Evolutionary conservation across 2,797 vertebrate species (phyloP), one percentile per base, ranked within the genome.

Genomic region (Novumbra hubbsi): DNA sequence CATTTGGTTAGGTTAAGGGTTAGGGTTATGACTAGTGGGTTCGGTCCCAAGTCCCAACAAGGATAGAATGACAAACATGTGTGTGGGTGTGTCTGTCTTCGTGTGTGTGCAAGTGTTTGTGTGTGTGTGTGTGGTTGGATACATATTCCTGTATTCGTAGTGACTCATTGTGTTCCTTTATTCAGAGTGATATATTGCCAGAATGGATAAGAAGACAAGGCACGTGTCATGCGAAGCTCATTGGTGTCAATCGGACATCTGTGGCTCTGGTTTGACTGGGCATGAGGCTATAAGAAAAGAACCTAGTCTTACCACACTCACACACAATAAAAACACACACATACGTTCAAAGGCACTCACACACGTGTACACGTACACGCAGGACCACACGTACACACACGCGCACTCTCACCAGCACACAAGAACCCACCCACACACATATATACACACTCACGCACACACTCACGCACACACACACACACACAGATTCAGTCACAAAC

Each of bases 331-430:
- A 3, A 3, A 68, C 76, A 74, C 45, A 38, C 70, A 57, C 70
- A 45, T 70, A 62, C 32, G n/a, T 68, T 38, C 34, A 66, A 45
- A 68, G 55, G 49, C 45, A 69, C 70, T 69, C 50, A 52, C 28
- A n/a, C 28, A 14, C 14, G 9, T 21, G 11, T 9, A 24, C 68
- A 8, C 30, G 45, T 0, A 32, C 16, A 57, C 74, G 72, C 32
- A 17, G 52, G 72, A 71, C 62, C 76, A 64, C 74, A 73, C 67
- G 75, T 80, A 74, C 55, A 70, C 76, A 77, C 75, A 68, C 70
- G 57, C 50, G 57, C 74, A 71, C 57, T 50, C 67, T 30, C 57
- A 68, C 38, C 41, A 65, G 34, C 70, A 69, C 34, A 71, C 67
- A 0, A 12, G 77, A 6, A 50, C 48, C 14, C 48, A 50, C 48